phyloP scores from a whole-genome alignment of 2,888 invertebrate species.

The Anaspis maculata region DNA sequence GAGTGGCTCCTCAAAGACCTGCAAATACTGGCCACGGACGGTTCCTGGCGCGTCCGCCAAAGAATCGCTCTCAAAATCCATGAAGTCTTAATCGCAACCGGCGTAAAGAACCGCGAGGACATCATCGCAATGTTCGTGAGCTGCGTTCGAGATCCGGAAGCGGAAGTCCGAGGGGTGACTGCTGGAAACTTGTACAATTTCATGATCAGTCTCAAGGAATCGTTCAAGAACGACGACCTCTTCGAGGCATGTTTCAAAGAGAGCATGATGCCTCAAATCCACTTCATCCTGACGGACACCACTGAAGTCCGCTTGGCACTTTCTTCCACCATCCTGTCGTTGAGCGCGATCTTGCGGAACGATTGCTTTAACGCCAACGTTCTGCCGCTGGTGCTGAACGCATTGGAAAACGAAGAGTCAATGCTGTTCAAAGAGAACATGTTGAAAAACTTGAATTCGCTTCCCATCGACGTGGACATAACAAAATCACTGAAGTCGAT shows the following conservation, averaged over 20 bases:
- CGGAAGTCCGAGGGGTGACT: conserved; percentile 28
- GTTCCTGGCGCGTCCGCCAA: conserved; percentile 33
- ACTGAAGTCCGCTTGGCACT: conserved; percentile 29
- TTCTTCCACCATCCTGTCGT: conserved; percentile 27
- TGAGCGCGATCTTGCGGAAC: conserved; percentile 26
- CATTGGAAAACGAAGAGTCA: conserved; percentile 30
- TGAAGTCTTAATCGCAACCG: conserved; percentile 23
- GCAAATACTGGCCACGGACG: conserved; percentile 20
- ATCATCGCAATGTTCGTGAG: conserved; percentile 28
- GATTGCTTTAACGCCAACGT: conserved; percentile 30
- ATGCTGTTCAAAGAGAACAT: conserved; percentile 32
- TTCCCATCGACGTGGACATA: conserved; percentile 30
- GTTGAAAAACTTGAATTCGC: conserved; percentile 30
- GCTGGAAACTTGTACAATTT: conserved; percentile 29
- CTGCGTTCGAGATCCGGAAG: conserved; percentile 27
- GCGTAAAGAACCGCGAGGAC: conserved; percentile 23
- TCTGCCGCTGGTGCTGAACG: conserved; percentile 28
- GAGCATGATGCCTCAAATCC: conserved; percentile 28
- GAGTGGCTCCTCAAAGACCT: conserved; percentile 28
- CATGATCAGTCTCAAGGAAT: conserved; percentile 22
- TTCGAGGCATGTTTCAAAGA: conserved; percentile 30
- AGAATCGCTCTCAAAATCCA: conserved; percentile 27
- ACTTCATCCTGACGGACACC: conserved; percentile 24
- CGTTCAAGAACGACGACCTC: conserved; percentile 23
- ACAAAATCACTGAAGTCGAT: conserved; percentile 25